phyloP scores from a whole-genome alignment of 2,113 vertebrate species.

The Halichoeres trimaculatus region DNA sequence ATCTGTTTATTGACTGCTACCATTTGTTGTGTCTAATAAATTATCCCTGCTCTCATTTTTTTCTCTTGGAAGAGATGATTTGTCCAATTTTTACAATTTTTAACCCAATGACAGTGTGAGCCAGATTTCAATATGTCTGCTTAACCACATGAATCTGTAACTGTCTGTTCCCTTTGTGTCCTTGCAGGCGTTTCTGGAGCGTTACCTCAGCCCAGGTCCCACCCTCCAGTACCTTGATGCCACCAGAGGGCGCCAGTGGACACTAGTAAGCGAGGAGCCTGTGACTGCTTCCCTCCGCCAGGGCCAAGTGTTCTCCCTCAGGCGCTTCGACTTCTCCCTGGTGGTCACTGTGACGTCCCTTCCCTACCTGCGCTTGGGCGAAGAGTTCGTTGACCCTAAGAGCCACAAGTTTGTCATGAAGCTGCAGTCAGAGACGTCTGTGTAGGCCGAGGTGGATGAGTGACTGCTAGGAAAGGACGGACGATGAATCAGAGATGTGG shows the following conservation, averaged over 20 bases:
- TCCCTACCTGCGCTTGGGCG: slow-evolving; percentile 90
- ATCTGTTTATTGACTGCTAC: too few relatives aligned
- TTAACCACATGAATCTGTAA: not conserved
- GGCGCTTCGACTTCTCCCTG: slow-evolving; percentile 91
- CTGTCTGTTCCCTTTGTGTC: not conserved
- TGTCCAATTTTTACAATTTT: too few relatives aligned
- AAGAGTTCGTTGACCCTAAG: slow-evolving; percentile 96
- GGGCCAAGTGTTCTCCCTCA: slow-evolving; percentile 90
- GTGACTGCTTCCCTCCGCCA: slow-evolving; percentile 89
- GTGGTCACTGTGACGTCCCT: slow-evolving; percentile 90
- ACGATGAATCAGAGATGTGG: not conserved
- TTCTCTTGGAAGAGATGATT: too few relatives aligned
- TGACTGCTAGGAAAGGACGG: rapidly evolving
- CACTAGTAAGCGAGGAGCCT: slow-evolving; percentile 92
- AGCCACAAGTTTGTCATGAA: slow-evolving; percentile 97
- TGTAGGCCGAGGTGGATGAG: slow-evolving; percentile 68
- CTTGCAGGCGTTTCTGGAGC: slow-evolving; percentile 90
- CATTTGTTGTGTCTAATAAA: too few relatives aligned
- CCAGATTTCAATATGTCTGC: too few relatives aligned
- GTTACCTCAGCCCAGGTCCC: slow-evolving; percentile 89
- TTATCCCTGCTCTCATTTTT: too few relatives aligned
- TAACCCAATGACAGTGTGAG: too few relatives aligned
- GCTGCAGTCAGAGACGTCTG: slow-evolving; percentile 95
- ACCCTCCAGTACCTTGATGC: slow-evolving; percentile 94
- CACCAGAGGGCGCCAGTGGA: slow-evolving; percentile 92